phyloP scores from a whole-genome alignment of 2,888 invertebrate species.

The Gasteruption jaculator region DNA sequence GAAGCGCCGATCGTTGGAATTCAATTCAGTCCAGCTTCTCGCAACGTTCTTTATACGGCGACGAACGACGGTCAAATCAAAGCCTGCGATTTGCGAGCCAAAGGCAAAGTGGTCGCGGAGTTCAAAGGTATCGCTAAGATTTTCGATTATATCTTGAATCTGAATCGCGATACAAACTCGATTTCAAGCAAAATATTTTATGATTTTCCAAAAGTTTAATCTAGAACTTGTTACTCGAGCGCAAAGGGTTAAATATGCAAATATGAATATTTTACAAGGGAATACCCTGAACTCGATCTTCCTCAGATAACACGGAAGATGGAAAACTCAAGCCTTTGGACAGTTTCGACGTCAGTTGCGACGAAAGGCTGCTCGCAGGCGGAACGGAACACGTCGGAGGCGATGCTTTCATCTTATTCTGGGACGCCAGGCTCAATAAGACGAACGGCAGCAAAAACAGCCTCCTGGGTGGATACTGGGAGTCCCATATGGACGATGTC shows the following conservation, averaged over 20 bases:
- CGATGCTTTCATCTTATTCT: conserved; percentile 75
- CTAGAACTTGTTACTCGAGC: too few species aligned
- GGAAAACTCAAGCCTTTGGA: conserved; percentile 58
- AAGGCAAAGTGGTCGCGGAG: conserved; percentile 50
- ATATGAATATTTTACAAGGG: not conserved
- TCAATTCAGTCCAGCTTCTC: conserved; percentile 58
- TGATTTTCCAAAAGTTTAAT: too few species aligned
- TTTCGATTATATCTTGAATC: too few species aligned
- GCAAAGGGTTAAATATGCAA: conserved; percentile 24
- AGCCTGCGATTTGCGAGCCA: conserved; percentile 62
- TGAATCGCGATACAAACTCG: too few species aligned
- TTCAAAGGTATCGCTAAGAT: conserved; percentile 49
- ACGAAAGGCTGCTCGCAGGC: conserved; percentile 67
- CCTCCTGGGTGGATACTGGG: conserved; percentile 76
- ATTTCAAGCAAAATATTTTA: too few species aligned
- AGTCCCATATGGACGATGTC: conserved; percentile 78
- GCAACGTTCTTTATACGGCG: conserved; percentile 59
- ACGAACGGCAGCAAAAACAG: conserved; percentile 42
- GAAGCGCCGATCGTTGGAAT: conserved; percentile 55
- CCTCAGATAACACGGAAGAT: conserved; percentile 44
- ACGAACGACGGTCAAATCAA: conserved; percentile 58
- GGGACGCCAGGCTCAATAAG: conserved; percentile 64
- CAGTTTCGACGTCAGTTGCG: conserved; percentile 71
- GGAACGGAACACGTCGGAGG: conserved; percentile 69
- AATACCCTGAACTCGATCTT: too few species aligned